Percentiles rank a stretch among this genome's conserved stretches.
Evolutionary conservation across 2,888 invertebrate genomes (phyloP).

Genomic region (Encarsia formosa): DNA sequence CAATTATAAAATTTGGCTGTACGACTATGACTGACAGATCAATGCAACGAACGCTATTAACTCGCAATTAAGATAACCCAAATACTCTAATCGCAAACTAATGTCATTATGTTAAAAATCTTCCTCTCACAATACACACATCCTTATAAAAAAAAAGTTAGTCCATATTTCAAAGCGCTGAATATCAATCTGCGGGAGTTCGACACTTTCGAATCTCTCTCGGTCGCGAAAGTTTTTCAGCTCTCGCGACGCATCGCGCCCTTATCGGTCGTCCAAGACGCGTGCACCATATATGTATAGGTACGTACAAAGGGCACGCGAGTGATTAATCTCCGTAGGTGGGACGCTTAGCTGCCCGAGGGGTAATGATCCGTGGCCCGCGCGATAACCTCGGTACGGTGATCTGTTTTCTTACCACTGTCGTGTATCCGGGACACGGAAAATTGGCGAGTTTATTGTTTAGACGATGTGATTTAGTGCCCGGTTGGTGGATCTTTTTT

Average conservation of each 20-base stretch:
- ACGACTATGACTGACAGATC: too few relatives aligned
- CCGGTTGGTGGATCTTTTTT: too few relatives aligned
- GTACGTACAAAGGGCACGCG: conserved; percentile 36
- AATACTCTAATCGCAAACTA: too few relatives aligned
- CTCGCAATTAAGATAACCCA: too few relatives aligned
- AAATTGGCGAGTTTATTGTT: too few relatives aligned
- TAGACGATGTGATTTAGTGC: too few relatives aligned
- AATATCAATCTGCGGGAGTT: conserved; percentile 1
- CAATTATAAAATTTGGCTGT: too few relatives aligned
- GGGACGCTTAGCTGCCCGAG: conserved; percentile 38
- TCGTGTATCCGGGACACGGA: not conserved
- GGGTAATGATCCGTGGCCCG: conserved; percentile 51
- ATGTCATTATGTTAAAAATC: too few relatives aligned
- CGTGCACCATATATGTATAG: conserved; percentile 30
- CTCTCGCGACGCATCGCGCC: not conserved
- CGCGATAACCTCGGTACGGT: conserved; percentile 43
- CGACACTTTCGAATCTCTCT: conserved; percentile 6
- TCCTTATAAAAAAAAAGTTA: too few relatives aligned
- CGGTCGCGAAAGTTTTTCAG: not conserved
- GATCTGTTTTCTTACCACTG: not conserved
- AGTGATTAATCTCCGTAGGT: conserved; percentile 45
- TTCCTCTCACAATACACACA: too few relatives aligned
- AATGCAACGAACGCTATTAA: too few relatives aligned
- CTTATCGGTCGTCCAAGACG: conserved; percentile 28
- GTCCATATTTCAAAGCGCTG: too few relatives aligned